Conservation (phyloP, 92 coral and sea anemone species). For the Desmophyllum pertusum region DNA sequence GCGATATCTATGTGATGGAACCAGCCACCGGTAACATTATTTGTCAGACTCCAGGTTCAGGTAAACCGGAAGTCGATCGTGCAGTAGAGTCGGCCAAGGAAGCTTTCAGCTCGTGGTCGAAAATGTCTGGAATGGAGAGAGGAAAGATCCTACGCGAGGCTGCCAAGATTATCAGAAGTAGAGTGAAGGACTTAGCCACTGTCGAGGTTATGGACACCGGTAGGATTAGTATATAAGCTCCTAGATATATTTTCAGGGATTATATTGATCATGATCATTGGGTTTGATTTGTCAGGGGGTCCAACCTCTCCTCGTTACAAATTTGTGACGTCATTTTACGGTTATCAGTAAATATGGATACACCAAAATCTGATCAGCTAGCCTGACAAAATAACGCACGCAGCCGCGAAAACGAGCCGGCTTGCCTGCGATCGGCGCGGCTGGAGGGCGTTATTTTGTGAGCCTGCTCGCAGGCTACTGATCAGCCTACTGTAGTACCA, state of each 20-base stretch:
- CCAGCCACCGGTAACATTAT: slow-evolving; percentile 87
- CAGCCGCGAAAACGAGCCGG: too few species aligned
- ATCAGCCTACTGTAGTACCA: too few species aligned
- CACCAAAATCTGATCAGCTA: too few species aligned
- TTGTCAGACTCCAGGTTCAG: slow-evolving; percentile 85
- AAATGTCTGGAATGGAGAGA: slow-evolving; percentile 78
- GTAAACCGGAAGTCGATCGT: slow-evolving; percentile 75
- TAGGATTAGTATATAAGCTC: slow-evolving; percentile 19
- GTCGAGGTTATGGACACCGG: slow-evolving; percentile 88
- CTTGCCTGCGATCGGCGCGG: too few species aligned
- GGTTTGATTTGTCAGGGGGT: too few species aligned
- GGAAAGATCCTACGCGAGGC: slow-evolving; percentile 76
- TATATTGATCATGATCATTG: too few species aligned
- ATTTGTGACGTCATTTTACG: too few species aligned
- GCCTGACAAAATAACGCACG: too few species aligned
- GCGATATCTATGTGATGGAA: slow-evolving; percentile 60
- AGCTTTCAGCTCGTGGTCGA: slow-evolving; percentile 86
- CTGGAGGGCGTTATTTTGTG: too few species aligned
- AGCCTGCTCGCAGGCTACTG: too few species aligned
- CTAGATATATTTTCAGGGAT: neutral
- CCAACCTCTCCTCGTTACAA: too few species aligned
- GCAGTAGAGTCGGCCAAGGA: slow-evolving; percentile 74
- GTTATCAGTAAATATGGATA: too few species aligned
- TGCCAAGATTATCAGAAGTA: slow-evolving; percentile 73
- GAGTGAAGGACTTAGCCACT: slow-evolving; percentile 76